Evolutionary conservation across 1,140 invertebrate genomes (phyloP), one percentile per base, ranked within the genome.

Genomic region (Venturia canescens): DNA sequence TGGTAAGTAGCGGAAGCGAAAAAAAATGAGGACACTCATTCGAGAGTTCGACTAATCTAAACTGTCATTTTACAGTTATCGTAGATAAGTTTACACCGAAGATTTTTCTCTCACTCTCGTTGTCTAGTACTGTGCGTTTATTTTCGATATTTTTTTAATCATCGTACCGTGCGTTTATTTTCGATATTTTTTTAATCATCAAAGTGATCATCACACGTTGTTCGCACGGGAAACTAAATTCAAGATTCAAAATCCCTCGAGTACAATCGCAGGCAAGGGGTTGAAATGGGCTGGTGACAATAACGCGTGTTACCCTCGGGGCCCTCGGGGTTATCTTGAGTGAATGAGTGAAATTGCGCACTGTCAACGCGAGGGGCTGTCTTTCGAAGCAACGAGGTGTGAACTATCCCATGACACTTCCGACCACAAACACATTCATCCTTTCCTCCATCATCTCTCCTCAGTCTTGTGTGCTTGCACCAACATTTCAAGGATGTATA

Each of bases 351-450:
- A 69, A 69, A 69, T 69, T 69, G 66, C 66, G 27, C 21, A 31
- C 66, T 2, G 23, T 34, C 21, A n/a, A 34, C 26, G 29, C 13
- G 29, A 31, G 16, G 29, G 27, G 66, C 23, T 63, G 66, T 34
- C 27, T 29, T 53, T 82, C 79, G 78, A 81, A 78, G 57, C 84
- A 84, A 88, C 86, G 87, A 89, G 84, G 83, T 83, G 85, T 88
- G 86, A 89, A 90, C 86, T 90, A 87, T 90, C 86, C 84, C 87
- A 87, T 89, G 87, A 89, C 87, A 88, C 80, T 70, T 80, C 76
- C 83, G 29, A 71, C 74, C 79, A 63, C 81, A 84, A 84, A 82
- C 77, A 83, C 76, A 86, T 86, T 86, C 85, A 84, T 89, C 85
- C 84, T 29, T 60, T 29, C 11, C 72, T 13, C 18, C 66, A 69